A percentile compares a stretch with the other conserved stretches of the same genome.
Conservation (phyloP, 2,113 vertebrate species). For the Spilogale gracilis region DNA sequence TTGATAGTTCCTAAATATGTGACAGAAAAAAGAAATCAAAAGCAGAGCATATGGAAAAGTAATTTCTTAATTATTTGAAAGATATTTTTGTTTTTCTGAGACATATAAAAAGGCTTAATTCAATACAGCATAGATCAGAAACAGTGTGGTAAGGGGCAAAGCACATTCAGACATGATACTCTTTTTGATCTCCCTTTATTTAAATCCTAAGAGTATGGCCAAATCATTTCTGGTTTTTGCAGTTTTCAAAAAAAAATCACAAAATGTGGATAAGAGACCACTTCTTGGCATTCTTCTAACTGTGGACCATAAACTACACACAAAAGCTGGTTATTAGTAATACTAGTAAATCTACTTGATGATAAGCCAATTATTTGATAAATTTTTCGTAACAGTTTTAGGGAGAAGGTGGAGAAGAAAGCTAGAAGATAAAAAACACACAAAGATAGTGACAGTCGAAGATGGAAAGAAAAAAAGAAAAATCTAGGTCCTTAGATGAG, state of each 20-base stretch:
- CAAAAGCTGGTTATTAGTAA: neutral
- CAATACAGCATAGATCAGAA: neutral
- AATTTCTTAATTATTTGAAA: conserved; percentile 53
- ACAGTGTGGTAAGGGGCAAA: neutral
- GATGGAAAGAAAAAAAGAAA: neutral
- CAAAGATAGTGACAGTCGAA: neutral
- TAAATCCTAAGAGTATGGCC: neutral
- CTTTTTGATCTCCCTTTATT: neutral
- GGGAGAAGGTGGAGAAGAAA: neutral
- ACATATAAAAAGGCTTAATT: neutral
- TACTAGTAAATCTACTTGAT: conserved; percentile 11
- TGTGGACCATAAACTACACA: neutral
- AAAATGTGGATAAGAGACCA: neutral
- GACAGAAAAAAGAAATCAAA: conserved; percentile 15
- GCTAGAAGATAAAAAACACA: neutral
- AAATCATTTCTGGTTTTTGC: conserved; percentile 8
- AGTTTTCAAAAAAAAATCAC: conserved; percentile 12
- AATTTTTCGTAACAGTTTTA: conserved; percentile 19
- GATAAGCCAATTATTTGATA: neutral
- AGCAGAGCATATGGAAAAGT: neutral
- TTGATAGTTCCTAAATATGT: neutral
- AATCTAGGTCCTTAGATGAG: neutral
- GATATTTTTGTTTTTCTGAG: conserved; percentile 33
- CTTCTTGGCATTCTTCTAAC: neutral
- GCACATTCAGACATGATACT: neutral